Evolutionary conservation across 2,888 invertebrate genomes (phyloP).

Genomic region (Euclidia mi): DNA sequence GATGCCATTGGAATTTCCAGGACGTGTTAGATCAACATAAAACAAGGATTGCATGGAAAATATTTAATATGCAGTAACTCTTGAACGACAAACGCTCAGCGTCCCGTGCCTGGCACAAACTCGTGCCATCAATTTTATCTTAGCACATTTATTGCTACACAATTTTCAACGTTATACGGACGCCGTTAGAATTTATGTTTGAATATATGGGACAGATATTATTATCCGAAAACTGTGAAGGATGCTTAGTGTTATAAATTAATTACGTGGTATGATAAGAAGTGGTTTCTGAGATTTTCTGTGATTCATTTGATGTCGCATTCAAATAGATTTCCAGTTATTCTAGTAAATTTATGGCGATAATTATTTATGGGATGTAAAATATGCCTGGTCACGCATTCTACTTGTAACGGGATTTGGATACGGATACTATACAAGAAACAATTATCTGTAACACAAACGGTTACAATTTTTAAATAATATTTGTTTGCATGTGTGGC

Average conservation of each 20-base stretch:
- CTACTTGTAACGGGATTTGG: too few species aligned
- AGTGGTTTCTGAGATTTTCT: not conserved
- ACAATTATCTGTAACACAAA: too few species aligned
- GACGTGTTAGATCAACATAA: not conserved
- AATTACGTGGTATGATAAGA: not conserved
- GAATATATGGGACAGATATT: not conserved
- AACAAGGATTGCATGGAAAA: constrained; percentile 5
- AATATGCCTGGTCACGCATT: too few species aligned
- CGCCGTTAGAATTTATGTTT: not conserved
- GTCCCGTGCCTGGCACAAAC: not conserved
- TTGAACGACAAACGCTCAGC: not conserved
- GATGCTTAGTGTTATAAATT: not conserved
- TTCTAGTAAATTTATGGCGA: not conserved
- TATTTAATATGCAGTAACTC: not conserved
- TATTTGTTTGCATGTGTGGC: too few species aligned
- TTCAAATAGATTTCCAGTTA: not conserved
- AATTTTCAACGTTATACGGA: not conserved
- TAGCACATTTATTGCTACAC: not conserved
- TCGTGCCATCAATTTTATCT: not conserved
- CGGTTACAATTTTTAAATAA: too few species aligned
- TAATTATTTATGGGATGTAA: too few species aligned
- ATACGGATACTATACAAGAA: too few species aligned
- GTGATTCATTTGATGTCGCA: not conserved
- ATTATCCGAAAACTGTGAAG: not conserved
- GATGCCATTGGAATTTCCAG: constrained; percentile 41